These are phyloP conservation scores for Myotis findleyi DNA, from an alignment of 2,797 vertebrate species.

Conservation along the genomic window DNA sequence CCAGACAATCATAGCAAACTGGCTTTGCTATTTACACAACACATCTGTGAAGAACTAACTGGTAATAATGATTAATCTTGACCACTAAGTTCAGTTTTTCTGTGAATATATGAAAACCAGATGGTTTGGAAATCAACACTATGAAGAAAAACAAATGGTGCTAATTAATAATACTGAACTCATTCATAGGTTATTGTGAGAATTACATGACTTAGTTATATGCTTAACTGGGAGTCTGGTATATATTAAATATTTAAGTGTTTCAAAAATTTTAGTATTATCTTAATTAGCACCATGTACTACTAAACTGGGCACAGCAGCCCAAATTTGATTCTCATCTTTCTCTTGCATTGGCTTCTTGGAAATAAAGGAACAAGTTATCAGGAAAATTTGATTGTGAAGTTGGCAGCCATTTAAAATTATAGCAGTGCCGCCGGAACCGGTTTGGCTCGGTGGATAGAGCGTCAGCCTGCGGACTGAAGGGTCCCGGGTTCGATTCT, in stretches of 20 bases:
- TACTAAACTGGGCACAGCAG: background rate
- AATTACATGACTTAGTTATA: background rate
- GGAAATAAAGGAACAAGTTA: background rate
- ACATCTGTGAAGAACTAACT: background rate
- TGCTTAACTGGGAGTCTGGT: background rate
- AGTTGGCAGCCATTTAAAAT: constrained; percentile 35
- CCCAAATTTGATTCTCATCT: background rate
- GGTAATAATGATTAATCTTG: background rate
- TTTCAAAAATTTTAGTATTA: constrained; percentile 25
- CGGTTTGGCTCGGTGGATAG: too few relatives aligned
- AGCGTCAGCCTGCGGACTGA: too few relatives aligned
- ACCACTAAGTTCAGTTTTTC: background rate
- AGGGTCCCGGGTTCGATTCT: too few relatives aligned
- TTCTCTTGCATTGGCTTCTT: background rate
- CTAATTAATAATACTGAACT: background rate
- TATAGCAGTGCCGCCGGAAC: too few relatives aligned
- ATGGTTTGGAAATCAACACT: background rate
- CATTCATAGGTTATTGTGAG: background rate
- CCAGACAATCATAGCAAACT: background rate
- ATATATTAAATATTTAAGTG: background rate
- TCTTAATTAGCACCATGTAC: background rate
- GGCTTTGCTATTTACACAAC: background rate
- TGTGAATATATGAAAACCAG: background rate
- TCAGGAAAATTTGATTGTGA: constrained; percentile 4
- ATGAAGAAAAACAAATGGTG: background rate